Evolutionary conservation across 2,888 invertebrate species (phyloP).

Genomic region (Sinopyrophorus schimmeli): DNA sequence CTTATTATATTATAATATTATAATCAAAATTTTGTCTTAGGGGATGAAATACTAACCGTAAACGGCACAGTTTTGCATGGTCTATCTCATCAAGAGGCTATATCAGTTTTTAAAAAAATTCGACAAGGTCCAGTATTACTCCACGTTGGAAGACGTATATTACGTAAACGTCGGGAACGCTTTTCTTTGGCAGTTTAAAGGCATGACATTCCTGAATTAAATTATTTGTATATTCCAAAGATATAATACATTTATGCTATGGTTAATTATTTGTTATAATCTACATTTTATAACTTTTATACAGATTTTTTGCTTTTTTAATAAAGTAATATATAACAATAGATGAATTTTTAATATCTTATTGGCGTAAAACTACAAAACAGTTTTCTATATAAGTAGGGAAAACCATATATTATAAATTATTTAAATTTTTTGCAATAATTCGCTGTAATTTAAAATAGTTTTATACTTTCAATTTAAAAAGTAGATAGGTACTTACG

Average conservation of each 20-base stretch:
- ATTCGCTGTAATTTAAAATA: no score
- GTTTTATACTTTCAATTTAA: no score
- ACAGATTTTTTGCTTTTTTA: constrained; percentile 23
- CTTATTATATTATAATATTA: constrained; percentile 43
- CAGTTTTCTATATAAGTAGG: no score
- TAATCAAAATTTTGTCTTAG: constrained; percentile 54
- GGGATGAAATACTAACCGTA: constrained; percentile 89
- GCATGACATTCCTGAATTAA: constrained; percentile 34
- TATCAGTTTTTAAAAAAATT: constrained; percentile 87
- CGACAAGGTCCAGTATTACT: constrained; percentile 82
- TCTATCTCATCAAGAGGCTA: constrained; percentile 87
- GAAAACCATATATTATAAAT: no score
- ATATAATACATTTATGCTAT: constrained; percentile 27
- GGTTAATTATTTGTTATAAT: constrained; percentile 24
- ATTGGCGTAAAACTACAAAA: no score
- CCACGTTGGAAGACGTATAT: constrained; percentile 65
- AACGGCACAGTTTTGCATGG: constrained; percentile 84
- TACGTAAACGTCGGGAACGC: constrained; percentile 49
- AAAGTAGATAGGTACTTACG: no score
- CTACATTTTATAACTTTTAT: constrained; percentile 30
- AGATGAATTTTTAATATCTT: no score
- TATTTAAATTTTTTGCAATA: no score
- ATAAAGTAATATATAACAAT: no score
- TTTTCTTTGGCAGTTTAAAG: constrained; percentile 40
- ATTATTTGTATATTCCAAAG: constrained; percentile 43